A percentile compares a stretch with the other conserved stretches of the same genome.
Conservation (phyloP, 2,888 invertebrate genomes). For the Empis livida region DNA sequence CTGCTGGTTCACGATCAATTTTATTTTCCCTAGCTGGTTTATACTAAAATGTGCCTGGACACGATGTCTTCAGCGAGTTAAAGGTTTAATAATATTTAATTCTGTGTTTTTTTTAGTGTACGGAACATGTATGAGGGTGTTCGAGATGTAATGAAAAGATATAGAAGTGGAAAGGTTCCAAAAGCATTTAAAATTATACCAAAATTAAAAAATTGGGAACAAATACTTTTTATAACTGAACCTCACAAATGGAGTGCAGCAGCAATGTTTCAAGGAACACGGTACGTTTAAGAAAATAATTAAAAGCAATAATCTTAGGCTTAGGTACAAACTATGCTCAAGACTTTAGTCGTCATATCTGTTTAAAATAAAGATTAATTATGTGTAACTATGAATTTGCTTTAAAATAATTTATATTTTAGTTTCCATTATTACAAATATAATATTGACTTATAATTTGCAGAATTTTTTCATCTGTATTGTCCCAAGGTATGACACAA, state of each 20-base stretch:
- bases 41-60: too few relatives aligned
- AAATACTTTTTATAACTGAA: constrained; percentile 72
- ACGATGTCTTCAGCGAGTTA: too few relatives aligned
- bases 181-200: constrained; percentile 98
- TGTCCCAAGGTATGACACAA: constrained; percentile 94
- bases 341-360: too few relatives aligned
- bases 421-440: too few relatives aligned
- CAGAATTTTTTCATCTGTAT: constrained; percentile 90
- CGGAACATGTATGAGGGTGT: constrained; percentile 85
- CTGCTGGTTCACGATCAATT: too few relatives aligned
- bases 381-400: too few relatives aligned
- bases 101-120: constrained; percentile 36
- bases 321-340: too few relatives aligned
- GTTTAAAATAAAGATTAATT: too few relatives aligned
- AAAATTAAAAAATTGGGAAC: constrained; percentile 86
- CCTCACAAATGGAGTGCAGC: constrained; percentile 97
- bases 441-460: constrained; percentile 24
- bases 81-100: too few relatives aligned
- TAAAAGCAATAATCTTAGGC: too few relatives aligned
- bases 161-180: constrained; percentile 91
- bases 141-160: constrained; percentile 70
- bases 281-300: constrained; percentile 12
- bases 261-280: constrained; percentile 73
- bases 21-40: not conserved
- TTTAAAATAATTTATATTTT: too few relatives aligned